Conservation (phyloP, 2,797 vertebrate genomes). For the Remorina albescens region DNA sequence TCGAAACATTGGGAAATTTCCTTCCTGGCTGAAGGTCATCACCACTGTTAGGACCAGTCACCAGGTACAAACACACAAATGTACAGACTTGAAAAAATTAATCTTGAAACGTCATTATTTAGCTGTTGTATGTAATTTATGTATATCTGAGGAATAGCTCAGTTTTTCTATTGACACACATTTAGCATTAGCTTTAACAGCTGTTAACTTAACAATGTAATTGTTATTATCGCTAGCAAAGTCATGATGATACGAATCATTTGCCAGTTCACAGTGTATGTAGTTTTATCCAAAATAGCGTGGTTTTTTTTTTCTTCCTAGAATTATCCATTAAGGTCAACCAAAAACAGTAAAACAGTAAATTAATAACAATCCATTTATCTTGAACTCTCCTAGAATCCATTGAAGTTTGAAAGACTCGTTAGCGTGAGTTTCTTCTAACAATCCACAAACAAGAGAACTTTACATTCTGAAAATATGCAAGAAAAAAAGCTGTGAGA, state of each 20-base stretch:
- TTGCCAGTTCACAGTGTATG: no score
- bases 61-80: constrained; percentile 76
- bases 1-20: constrained; percentile 93
- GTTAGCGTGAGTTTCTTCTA: not conserved
- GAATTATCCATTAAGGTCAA: no score
- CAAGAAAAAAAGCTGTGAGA: not conserved
- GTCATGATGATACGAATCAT: no score
- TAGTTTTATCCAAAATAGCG: not conserved
- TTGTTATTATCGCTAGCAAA: no score
- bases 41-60: constrained; percentile 95
- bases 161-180: no score
- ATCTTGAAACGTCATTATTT: not conserved
- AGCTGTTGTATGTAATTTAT: no score
- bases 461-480: not conserved
- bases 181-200: no score
- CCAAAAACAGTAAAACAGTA: not conserved
- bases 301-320: no score
- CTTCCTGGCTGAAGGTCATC: constrained; percentile 95
- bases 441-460: not conserved
- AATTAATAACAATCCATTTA: not conserved
- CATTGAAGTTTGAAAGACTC: not conserved
- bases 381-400: not conserved
- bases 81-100: not conserved
- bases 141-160: no score
- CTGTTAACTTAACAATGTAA: no score